Conservation (phyloP, 2,888 invertebrate species). For the Drosophila neotestacea region DNA sequence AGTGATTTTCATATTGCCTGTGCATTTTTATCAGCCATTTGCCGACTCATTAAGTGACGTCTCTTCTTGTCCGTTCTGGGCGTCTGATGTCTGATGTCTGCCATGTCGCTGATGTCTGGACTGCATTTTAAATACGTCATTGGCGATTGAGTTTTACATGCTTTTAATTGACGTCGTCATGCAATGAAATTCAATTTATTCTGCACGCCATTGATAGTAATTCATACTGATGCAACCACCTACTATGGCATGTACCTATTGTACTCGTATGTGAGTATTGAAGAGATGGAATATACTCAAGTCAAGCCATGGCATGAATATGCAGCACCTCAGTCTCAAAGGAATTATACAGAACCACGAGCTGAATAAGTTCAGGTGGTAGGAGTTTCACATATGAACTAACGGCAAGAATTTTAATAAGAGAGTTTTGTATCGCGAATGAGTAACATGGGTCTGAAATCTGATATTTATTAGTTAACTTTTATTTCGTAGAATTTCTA, state of each 20-base stretch:
- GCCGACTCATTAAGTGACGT: slow-evolving; percentile 78
- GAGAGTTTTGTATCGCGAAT: no score
- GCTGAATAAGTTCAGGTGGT: neutral
- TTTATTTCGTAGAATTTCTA: no score
- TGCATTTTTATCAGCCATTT: slow-evolving; percentile 81
- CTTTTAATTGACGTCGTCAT: slow-evolving; percentile 83
- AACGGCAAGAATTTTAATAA: no score
- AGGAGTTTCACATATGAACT: neutral
- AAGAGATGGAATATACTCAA: slow-evolving; percentile 16
- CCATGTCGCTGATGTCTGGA: slow-evolving; percentile 44
- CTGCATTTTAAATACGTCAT: slow-evolving; percentile 67
- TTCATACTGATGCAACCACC: slow-evolving; percentile 62
- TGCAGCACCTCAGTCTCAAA: slow-evolving; percentile 23
- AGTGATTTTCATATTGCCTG: slow-evolving; percentile 68
- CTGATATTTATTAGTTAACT: no score
- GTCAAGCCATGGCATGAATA: slow-evolving; percentile 35
- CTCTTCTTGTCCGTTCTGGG: slow-evolving; percentile 16
- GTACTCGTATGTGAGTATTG: slow-evolving; percentile 1
- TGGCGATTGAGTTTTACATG: slow-evolving; percentile 83
- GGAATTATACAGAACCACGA: slow-evolving; percentile 3
- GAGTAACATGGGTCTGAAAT: no score
- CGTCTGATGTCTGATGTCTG: slow-evolving; percentile 15
- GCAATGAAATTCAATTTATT: slow-evolving; percentile 84
- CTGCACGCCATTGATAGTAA: slow-evolving; percentile 76
- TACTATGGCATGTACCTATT: slow-evolving; percentile 9